Conservation (phyloP, 37 sponge, comb jelly and placozoan genomes). For the Haliclona indistincta region DNA sequence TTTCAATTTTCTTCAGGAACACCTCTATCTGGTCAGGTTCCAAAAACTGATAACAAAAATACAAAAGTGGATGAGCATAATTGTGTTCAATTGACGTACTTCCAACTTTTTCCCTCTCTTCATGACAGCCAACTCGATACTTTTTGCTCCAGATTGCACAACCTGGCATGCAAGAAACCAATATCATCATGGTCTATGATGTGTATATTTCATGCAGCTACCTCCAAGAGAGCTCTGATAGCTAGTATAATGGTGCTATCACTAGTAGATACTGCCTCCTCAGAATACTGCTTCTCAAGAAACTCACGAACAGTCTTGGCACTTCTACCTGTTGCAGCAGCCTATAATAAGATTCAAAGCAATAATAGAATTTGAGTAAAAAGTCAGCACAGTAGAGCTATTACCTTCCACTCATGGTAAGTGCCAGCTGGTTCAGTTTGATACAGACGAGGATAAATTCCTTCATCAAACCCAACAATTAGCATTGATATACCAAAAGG, state of each 20-base stretch:
- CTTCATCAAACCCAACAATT: conserved; percentile 95
- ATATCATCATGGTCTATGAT: neutral
- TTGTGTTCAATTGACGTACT: conserved; percentile 51
- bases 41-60: conserved; percentile 55
- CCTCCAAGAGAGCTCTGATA: conserved; percentile 90
- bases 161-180: conserved; percentile 37
- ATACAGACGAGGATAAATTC: conserved; percentile 84
- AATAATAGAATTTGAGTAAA: neutral
- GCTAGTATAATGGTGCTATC: conserved; percentile 87
- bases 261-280: conserved; percentile 72
- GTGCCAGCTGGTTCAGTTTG: conserved; percentile 98
- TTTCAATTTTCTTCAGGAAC: conserved; percentile 83
- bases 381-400: neutral
- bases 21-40: conserved; percentile 80
- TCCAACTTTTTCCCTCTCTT: conserved; percentile 81
- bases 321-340: conserved; percentile 92
- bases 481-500: conserved; percentile 97
- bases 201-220: neutral
- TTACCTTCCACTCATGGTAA: conserved; percentile 97
- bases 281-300: conserved; percentile 94
- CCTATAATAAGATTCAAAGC: conserved; percentile 39
- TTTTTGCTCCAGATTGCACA: conserved; percentile 97
- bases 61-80: neutral
- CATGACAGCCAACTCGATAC: conserved; percentile 94
- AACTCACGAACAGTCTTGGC: conserved; percentile 98